Conservation (phyloP, 1,140 invertebrate species). For the Lasioglossum albipes region DNA sequence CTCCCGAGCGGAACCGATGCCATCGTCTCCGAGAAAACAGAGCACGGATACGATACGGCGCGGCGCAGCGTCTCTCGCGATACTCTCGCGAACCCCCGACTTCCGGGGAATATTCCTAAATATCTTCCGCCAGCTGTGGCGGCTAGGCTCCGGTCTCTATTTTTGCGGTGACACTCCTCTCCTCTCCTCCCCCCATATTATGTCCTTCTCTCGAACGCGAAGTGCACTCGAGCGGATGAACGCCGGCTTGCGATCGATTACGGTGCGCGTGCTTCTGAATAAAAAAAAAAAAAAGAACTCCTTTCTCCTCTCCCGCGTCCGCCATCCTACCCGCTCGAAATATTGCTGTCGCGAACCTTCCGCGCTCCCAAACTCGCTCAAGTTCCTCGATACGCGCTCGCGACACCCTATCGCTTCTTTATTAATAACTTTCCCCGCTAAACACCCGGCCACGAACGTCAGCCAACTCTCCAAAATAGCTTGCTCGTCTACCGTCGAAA, state of each 20-base stretch:
- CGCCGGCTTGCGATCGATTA: slow-evolving; percentile 6
- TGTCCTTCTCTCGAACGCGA: neutral
- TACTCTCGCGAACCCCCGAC: neutral
- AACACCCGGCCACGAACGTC: neutral
- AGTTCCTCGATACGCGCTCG: neutral
- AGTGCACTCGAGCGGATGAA: neutral
- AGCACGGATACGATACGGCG: neutral
- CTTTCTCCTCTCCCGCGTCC: too few species aligned
- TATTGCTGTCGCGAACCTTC: neutral
- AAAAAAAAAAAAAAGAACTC: neutral
- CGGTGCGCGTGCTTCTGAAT: neutral
- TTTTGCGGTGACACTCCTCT: neutral
- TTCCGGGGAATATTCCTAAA: neutral
- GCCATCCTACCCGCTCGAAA: neutral
- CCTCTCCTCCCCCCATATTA: neutral
- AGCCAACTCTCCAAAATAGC: too few species aligned
- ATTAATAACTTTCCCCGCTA: neutral
- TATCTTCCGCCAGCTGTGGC: neutral
- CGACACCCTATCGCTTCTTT: neutral
- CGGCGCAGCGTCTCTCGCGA: neutral
- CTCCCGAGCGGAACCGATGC: neutral
- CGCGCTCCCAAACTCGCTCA: neutral
- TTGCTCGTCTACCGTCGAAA: too few species aligned
- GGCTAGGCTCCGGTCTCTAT: neutral
- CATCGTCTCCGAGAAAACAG: neutral